Evolutionary conservation across 64 coral and sea anemone species (phyloP).

Genomic region (Hydrozoanthus tunicans): DNA sequence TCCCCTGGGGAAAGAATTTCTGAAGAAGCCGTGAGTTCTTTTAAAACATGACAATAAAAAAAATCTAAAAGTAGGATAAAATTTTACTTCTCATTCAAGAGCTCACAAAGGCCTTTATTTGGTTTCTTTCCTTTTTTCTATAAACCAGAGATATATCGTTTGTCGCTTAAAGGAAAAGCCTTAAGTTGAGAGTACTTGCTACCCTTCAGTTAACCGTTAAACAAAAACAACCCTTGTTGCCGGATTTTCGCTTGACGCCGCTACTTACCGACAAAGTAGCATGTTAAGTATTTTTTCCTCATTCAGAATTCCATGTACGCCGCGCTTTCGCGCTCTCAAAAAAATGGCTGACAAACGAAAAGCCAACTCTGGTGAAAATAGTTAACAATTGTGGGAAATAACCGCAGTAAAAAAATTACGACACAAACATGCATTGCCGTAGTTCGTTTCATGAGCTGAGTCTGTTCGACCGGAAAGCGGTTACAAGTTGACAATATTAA

Average conservation of each 20-base stretch:
- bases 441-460: constrained; percentile 13
- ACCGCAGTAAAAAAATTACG: not conserved
- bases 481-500: constrained; percentile 49
- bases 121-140: not conserved
- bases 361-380: not conserved
- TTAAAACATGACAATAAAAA: constrained; percentile 9
- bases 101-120: not conserved
- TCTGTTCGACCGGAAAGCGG: constrained; percentile 26
- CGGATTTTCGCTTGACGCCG: constrained; percentile 5
- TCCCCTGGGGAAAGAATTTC: constrained; percentile 17
- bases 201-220: not conserved
- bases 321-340: no score
- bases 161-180: not conserved
- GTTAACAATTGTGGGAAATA: not conserved
- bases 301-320: constrained; percentile 15
- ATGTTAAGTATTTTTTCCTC: constrained; percentile 44
- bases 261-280: constrained; percentile 28
- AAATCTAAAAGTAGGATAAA: not conserved
- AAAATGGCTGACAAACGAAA: not conserved
- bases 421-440: not conserved
- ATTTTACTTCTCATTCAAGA: constrained; percentile 9
- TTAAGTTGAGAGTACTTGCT: not conserved
- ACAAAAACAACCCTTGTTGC: not conserved
- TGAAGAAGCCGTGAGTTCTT: not conserved
- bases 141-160: not conserved